phyloP scores from a whole-genome alignment of 2,797 vertebrate species.

The Lepidocolaptes lacrymiger region DNA sequence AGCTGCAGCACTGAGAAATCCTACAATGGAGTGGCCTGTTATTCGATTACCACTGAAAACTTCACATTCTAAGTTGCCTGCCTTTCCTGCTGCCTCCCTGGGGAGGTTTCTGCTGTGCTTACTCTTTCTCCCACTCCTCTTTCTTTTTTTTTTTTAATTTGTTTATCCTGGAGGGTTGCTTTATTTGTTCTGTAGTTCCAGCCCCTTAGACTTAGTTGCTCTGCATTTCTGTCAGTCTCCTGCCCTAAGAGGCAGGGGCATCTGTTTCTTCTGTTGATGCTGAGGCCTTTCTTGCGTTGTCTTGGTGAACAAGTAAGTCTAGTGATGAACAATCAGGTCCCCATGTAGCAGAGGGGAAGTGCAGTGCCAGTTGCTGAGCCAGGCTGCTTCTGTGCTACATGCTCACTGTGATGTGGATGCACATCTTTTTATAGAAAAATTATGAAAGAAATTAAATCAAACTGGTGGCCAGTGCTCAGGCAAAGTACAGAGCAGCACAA shows the following conservation, averaged over 20 bases:
- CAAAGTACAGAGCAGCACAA: background rate
- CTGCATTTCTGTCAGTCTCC: background rate
- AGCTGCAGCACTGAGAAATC: conserved; percentile 54
- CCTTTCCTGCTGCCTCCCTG: conserved; percentile 21
- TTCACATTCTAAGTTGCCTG: background rate
- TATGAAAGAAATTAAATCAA: background rate
- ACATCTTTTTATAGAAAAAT: background rate
- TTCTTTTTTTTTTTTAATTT: background rate
- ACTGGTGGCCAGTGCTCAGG: background rate
- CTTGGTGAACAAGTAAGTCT: background rate
- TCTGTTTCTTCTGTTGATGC: background rate
- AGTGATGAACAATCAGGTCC: background rate
- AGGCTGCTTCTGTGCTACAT: background rate
- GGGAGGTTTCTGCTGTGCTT: conserved; percentile 14
- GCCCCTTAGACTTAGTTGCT: background rate
- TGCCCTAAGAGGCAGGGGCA: background rate
- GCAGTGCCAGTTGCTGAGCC: background rate
- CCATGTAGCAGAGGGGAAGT: background rate
- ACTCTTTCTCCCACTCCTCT: background rate
- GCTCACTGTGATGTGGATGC: background rate
- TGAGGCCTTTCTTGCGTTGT: background rate
- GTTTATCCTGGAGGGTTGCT: background rate
- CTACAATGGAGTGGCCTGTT: background rate
- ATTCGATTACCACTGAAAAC: background rate
- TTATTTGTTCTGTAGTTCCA: background rate